Conservation (phyloP, 2,888 invertebrate genomes). For the Drosophila pseudotakahashii region DNA sequence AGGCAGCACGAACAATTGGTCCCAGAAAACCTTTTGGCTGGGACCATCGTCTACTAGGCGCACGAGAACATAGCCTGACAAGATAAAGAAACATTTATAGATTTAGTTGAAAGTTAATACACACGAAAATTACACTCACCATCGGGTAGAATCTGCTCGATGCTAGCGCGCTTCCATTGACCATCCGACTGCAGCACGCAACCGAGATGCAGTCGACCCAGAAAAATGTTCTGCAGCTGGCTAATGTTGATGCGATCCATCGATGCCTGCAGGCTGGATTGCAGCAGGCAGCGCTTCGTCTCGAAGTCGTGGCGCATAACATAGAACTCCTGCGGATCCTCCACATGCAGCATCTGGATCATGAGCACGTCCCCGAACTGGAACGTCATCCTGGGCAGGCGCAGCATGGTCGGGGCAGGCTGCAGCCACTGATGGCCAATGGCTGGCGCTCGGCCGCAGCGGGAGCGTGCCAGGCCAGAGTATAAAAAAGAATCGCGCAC, state of each 20-base stretch:
- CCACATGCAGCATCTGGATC: constrained; percentile 86
- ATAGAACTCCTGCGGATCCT: constrained; percentile 88
- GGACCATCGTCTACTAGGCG: constrained; percentile 87
- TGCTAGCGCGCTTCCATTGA: constrained; percentile 78
- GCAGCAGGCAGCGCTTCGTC: not conserved
- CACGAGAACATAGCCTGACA: constrained; percentile 66
- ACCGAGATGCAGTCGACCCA: constrained; percentile 69
- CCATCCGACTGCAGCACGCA: constrained; percentile 71
- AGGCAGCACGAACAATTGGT: constrained; percentile 85
- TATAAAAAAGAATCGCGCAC: constrained; percentile 84
- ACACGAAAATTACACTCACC: constrained; percentile 53
- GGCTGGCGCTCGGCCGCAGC: not conserved
- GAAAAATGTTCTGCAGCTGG: constrained; percentile 73
- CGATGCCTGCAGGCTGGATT: constrained; percentile 53
- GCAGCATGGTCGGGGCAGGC: constrained; percentile 42
- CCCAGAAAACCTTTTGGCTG: constrained; percentile 85
- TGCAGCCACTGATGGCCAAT: constrained; percentile 13
- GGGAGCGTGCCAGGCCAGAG: constrained; percentile 71
- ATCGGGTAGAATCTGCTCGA: constrained; percentile 68
- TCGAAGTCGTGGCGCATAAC: constrained; percentile 83
- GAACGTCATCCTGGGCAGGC: constrained; percentile 14
- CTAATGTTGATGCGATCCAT: constrained; percentile 37
- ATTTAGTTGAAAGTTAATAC: not conserved
- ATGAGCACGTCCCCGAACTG: constrained; percentile 72
- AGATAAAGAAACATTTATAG: not conserved